Evolutionary conservation across 2,888 invertebrate genomes (phyloP).

Genomic region (Tinea trinotella): DNA sequence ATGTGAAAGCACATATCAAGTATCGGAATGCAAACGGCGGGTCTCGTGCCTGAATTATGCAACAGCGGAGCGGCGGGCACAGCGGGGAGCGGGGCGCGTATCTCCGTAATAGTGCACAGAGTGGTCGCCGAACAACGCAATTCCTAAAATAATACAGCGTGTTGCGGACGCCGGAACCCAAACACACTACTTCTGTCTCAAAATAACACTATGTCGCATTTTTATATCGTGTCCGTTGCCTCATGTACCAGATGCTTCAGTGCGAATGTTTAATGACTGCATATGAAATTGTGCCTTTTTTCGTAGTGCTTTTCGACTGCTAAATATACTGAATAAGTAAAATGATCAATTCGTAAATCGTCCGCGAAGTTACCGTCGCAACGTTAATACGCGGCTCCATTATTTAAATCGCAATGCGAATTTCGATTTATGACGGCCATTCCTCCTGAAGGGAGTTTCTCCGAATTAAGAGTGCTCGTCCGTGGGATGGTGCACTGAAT

Average conservation of each 20-base stretch:
- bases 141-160: constrained; percentile 56
- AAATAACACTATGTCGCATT: constrained; percentile 38
- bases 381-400: constrained; percentile 34
- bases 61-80: constrained; percentile 46
- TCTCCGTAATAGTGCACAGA: constrained; percentile 57
- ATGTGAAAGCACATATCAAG: constrained; percentile 72
- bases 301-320: not conserved
- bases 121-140: constrained; percentile 36
- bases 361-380: not conserved
- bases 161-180: constrained; percentile 28
- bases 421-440: constrained; percentile 44
- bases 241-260: not conserved
- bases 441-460: constrained; percentile 39
- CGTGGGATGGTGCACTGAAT: constrained; percentile 30
- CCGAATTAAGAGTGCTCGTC: constrained; percentile 35
- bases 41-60: constrained; percentile 69
- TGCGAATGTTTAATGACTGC: not conserved
- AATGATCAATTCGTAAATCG: constrained; percentile 10
- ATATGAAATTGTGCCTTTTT: not conserved
- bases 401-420: constrained; percentile 48
- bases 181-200: constrained; percentile 24
- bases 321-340: constrained; percentile 1
- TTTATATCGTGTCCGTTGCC: constrained; percentile 21
- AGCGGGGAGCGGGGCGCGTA: constrained; percentile 34
- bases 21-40: constrained; percentile 71